Evolutionary conservation across 2,797 vertebrate genomes (phyloP), one percentile per base, ranked within the genome.

Genomic region (Merluccius polli): DNA sequence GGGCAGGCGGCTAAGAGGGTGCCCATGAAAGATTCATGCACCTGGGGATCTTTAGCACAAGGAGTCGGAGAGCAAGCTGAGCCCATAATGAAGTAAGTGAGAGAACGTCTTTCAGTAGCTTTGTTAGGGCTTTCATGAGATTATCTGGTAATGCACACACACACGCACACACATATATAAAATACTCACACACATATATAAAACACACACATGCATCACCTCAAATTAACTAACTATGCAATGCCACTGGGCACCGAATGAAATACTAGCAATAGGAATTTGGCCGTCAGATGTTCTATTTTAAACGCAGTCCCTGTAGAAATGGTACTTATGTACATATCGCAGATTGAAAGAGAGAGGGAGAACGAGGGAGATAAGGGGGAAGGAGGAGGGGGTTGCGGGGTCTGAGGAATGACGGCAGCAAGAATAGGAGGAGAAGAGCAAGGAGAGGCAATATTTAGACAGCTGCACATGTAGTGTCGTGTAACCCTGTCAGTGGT

Each of bases 391-490:
- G 65, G 79, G 76, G 71, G 63, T 75, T 70, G 76, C 9, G 10
- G 31, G 6, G 70, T 16, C 29, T 21, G 16, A 21, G n/a, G 75
- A 82, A 81, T 81, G 79, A 78, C 73, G 48, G 44, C 72, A 24
- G 38, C 35, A 33, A 82, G 78, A 89, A 84, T 82, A 86, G 85
- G 84, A 84, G 79, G 81, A 73, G 79, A 73, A 80, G 80, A 84
- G 83, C 84, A 52, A 30, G 82, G 87, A 91, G 92, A 85, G 86
- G 91, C 91, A 91, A 90, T 93, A 85, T 94, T 93, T 90, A 93
- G 93, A 93, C 93, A 95, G 93, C 92, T 95, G 93, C 91, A 91
- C 74, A 76, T 91, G 91, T 92, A 88, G 75, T 74, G 67, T 77
- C 68, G 6, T 82, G 87, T 86, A 88, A 90, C 88, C 21, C 65